A percentile compares a stretch with the other conserved stretches of the same genome.
phyloP scores from a whole-genome alignment of 2,888 invertebrate species.

The Spisula solida region DNA sequence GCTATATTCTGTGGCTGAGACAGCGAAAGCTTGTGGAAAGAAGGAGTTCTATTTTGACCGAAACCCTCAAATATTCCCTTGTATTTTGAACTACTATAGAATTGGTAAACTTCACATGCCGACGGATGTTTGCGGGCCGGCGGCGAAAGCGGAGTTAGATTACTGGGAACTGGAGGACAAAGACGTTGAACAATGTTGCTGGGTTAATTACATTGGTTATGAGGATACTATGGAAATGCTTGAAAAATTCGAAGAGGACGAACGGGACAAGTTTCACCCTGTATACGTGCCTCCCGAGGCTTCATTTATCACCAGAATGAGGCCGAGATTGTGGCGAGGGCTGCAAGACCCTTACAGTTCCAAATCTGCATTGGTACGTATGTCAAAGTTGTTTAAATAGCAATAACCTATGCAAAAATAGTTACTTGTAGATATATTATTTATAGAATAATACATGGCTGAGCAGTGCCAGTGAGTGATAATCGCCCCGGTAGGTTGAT shows the following conservation, averaged over 20 bases:
- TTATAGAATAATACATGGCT: too few species aligned
- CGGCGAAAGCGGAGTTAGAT: constrained; percentile 78
- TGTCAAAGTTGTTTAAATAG: neutral
- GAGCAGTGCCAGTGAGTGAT: too few species aligned
- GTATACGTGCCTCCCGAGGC: constrained; percentile 66
- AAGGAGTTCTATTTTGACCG: constrained; percentile 78
- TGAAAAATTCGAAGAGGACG: constrained; percentile 75
- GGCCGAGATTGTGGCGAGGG: constrained; percentile 75
- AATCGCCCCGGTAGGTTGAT: too few species aligned
- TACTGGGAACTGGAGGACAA: constrained; percentile 83
- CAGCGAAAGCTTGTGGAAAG: constrained; percentile 71
- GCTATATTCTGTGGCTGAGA: constrained; percentile 71
- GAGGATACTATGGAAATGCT: constrained; percentile 76
- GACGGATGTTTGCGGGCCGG: constrained; percentile 75
- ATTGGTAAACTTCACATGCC: constrained; percentile 78
- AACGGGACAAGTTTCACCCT: constrained; percentile 69
- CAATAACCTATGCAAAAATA: neutral
- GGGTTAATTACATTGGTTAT: constrained; percentile 80
- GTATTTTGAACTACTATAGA: constrained; percentile 77
- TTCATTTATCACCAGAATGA: constrained; percentile 64
- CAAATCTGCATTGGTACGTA: constrained; percentile 74
- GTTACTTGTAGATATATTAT: too few species aligned
- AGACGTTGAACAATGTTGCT: constrained; percentile 81
- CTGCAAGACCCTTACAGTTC: constrained; percentile 77
- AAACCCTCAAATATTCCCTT: constrained; percentile 76